A percentile compares a stretch with the other conserved stretches of the same genome.
Evolutionary conservation across 2,113 vertebrate species (phyloP).

Genomic region (Bagarius yarrelli): DNA sequence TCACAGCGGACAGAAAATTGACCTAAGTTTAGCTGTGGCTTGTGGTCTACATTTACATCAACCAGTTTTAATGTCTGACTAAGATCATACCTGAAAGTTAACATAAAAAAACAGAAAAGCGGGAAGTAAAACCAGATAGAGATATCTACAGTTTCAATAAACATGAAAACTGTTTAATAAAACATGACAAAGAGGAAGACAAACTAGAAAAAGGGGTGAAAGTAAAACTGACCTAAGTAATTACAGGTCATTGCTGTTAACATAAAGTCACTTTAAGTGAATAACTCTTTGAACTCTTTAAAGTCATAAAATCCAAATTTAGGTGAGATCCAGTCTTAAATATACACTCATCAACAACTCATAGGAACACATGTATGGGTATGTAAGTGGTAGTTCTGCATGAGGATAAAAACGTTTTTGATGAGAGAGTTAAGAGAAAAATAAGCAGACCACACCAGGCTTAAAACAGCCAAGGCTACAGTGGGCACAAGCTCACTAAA

Average conservation of each 20-base stretch:
- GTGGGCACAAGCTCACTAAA: not conserved
- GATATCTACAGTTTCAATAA: not conserved
- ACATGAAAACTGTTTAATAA: not conserved
- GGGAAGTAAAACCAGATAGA: not conserved
- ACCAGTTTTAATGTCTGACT: not conserved
- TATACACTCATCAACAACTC: not conserved
- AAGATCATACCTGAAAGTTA: not conserved
- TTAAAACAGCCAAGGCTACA: not conserved
- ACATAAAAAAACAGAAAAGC: not conserved
- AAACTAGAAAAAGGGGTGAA: not conserved
- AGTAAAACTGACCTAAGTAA: not conserved
- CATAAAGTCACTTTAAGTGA: not conserved
- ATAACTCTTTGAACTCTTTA: not conserved
- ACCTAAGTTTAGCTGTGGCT: not conserved
- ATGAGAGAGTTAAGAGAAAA: not conserved
- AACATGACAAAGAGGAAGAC: constrained; percentile 8
- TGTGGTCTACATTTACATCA: not conserved
- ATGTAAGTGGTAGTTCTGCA: not conserved
- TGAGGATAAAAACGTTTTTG: not conserved
- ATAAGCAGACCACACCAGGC: not conserved
- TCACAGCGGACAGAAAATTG: constrained; percentile 22
- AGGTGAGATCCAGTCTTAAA: not conserved
- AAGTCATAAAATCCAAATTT: not conserved
- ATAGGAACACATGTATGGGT: not conserved
- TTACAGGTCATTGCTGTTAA: not conserved